Evolutionary conservation across 2,113 vertebrate species (phyloP).

Genomic region (Furnarius figulus): DNA sequence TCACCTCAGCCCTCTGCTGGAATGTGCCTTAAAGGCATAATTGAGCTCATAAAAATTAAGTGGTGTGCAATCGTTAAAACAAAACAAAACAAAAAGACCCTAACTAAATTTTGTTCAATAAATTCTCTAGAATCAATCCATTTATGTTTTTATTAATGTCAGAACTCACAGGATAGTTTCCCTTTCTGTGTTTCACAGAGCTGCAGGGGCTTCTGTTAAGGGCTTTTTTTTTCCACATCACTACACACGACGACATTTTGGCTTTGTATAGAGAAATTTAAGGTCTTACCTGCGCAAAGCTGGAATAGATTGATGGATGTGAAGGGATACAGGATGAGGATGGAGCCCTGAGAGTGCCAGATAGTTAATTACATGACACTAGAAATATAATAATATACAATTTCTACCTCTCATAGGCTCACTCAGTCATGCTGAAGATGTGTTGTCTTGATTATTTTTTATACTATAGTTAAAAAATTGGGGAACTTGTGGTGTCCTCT

Average conservation of each 20-base stretch:
- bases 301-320: background rate
- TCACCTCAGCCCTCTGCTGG: conserved; percentile 41
- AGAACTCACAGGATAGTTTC: conserved; percentile 7
- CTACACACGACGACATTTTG: background rate
- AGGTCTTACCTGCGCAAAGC: background rate
- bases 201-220: background rate
- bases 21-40: conserved; percentile 50
- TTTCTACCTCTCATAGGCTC: background rate
- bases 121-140: conserved; percentile 43
- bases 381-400: background rate
- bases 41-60: conserved; percentile 61
- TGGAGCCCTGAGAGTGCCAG: background rate
- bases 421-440: background rate
- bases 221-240: background rate
- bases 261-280: background rate
- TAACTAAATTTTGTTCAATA: conserved; percentile 48
- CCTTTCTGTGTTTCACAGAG: background rate
- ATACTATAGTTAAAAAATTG: background rate
- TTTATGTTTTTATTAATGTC: conserved; percentile 40
- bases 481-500: background rate
- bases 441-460: background rate
- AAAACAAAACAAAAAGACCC: conserved; percentile 5
- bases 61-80: background rate
- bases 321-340: background rate
- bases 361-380: background rate